Evolutionary conservation across 2,888 invertebrate species (phyloP).

Genomic region (Abscondita cerata): DNA sequence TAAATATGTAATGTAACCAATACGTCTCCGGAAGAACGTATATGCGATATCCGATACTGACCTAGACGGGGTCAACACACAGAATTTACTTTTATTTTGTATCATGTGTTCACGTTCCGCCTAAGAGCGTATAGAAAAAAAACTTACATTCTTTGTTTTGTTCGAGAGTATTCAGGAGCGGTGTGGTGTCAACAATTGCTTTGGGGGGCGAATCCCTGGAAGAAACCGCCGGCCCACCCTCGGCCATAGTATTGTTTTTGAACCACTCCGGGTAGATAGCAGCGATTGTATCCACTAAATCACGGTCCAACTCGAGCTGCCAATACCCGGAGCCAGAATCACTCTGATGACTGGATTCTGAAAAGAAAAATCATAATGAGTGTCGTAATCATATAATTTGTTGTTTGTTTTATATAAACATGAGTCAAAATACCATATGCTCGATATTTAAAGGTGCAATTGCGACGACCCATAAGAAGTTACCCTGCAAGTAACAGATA

Average conservation of each 20-base stretch:
- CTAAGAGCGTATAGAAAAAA: background rate
- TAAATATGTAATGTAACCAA: slow-evolving; percentile 25
- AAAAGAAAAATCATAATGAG: slow-evolving; percentile 47
- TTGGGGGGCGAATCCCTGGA: slow-evolving; percentile 80
- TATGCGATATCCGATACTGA: slow-evolving; percentile 47
- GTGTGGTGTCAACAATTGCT: slow-evolving; percentile 93
- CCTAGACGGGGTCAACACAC: slow-evolving; percentile 42
- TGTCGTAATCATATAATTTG: no score
- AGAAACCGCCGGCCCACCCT: slow-evolving; percentile 42
- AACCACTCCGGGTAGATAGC: slow-evolving; percentile 95
- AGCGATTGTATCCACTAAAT: slow-evolving; percentile 89
- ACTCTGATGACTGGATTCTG: slow-evolving; percentile 71
- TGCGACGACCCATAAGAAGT: no score
- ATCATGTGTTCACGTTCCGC: slow-evolving; percentile 7
- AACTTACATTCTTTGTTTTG: slow-evolving; percentile 98
- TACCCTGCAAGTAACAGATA: no score
- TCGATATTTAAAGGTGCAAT: no score
- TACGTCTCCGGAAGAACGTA: slow-evolving; percentile 46
- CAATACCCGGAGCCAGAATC: slow-evolving; percentile 81
- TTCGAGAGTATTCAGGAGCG: slow-evolving; percentile 91
- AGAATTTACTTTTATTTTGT: slow-evolving; percentile 14
- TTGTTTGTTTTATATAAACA: no score
- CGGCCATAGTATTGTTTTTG: slow-evolving; percentile 58
- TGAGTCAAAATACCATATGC: no score
- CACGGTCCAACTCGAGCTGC: slow-evolving; percentile 92